These are phyloP conservation scores for Jaculus jaculus DNA, from an alignment of 2,113 vertebrate genomes.

Conservation along the genomic window DNA sequence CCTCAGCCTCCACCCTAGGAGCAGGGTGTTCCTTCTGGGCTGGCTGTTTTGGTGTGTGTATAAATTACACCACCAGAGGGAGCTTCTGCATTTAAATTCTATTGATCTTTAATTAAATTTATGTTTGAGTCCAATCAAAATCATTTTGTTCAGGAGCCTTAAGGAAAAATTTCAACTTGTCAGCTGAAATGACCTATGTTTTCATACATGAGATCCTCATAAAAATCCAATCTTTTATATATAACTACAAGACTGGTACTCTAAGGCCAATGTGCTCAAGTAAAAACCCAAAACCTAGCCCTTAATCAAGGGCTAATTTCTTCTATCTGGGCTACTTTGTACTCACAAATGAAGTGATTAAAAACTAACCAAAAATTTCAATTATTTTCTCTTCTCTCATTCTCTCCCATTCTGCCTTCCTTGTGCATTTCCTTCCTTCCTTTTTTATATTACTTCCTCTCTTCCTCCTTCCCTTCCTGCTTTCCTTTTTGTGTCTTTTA, in stretches of 20 bases:
- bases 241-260: neutral
- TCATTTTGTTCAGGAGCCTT: neutral
- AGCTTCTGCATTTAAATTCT: constrained; percentile 67
- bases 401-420: neutral
- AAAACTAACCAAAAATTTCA: neutral
- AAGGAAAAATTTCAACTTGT: neutral
- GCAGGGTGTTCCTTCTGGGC: fast-evolving
- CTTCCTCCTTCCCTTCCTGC: neutral
- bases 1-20: fast-evolving
- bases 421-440: neutral
- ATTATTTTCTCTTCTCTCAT: neutral
- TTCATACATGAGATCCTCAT: neutral
- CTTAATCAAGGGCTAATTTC: neutral
- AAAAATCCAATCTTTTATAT: neutral
- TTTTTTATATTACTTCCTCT: no score
- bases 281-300: neutral
- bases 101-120: constrained; percentile 16
- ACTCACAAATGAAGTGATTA: neutral
- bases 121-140: neutral
- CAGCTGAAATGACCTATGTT: neutral
- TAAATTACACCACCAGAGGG: constrained; percentile 79
- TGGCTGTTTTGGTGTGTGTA: neutral
- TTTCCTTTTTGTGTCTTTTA: neutral
- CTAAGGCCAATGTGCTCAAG: neutral
- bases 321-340: neutral